Conservation (phyloP, 2,888 invertebrate species). For the Gortyna flavago region DNA sequence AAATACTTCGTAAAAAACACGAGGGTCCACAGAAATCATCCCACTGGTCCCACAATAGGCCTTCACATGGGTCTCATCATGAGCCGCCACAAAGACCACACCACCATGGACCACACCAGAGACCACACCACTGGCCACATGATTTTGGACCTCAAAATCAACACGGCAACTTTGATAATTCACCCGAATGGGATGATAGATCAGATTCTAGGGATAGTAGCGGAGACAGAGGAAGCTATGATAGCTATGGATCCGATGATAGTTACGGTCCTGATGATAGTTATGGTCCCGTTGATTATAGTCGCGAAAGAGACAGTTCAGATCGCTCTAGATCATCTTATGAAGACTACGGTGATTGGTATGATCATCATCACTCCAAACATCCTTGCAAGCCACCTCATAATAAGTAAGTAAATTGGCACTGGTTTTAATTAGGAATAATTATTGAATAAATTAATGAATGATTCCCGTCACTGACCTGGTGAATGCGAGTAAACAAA, state of each 20-base stretch:
- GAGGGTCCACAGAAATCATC: not conserved
- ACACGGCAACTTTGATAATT: constrained; percentile 4
- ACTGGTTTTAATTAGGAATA: not conserved
- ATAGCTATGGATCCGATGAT: not conserved
- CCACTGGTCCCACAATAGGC: not conserved
- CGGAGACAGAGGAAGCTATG: not conserved
- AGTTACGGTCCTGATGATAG: not conserved
- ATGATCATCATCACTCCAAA: constrained; percentile 3
- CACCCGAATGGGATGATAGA: constrained; percentile 20
- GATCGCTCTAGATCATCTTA: not conserved
- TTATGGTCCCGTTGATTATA: not conserved
- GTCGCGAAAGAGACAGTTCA: not conserved
- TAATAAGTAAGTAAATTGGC: constrained; percentile 26
- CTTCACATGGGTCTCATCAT: not conserved
- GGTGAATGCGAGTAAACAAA: not conserved
- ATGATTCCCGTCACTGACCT: not conserved
- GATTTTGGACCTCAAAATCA: not conserved
- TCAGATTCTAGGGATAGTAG: not conserved
- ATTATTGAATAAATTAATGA: too few relatives aligned
- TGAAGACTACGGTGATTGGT: constrained; percentile 18
- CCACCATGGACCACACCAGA: not conserved
- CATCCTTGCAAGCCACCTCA: constrained; percentile 11
- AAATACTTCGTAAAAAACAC: constrained; percentile 9
- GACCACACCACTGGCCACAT: not conserved
- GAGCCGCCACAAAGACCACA: constrained; percentile 5